These are phyloP conservation scores for Craseonycteris thonglongyai DNA, from an alignment of 2,113 vertebrate species.

Conservation along the genomic window DNA sequence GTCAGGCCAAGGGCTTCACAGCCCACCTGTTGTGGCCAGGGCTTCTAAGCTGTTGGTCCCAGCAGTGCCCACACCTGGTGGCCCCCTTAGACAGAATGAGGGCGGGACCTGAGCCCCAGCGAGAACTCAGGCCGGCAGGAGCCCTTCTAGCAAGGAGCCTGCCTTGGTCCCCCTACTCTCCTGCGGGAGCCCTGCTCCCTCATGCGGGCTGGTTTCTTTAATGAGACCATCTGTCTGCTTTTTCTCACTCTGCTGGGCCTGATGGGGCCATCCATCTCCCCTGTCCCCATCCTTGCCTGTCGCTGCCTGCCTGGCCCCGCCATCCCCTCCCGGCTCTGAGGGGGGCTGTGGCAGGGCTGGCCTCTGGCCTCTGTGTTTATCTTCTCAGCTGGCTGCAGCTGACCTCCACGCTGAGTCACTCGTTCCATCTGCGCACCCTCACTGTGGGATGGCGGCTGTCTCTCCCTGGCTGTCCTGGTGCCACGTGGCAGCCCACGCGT, in stretches of 20 bases:
- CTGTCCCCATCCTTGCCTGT: not conserved
- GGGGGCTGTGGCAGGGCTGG: not conserved
- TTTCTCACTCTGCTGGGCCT: not conserved
- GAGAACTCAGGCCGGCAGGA: not conserved
- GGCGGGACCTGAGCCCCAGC: not conserved
- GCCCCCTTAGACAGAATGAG: not conserved
- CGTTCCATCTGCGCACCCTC: slow-evolving; percentile 49
- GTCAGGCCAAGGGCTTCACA: not conserved
- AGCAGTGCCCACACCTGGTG: not conserved
- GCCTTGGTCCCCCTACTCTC: not conserved
- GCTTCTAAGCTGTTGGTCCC: not conserved
- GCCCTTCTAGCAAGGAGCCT: not conserved
- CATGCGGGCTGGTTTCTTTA: not conserved
- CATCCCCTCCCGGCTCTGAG: not conserved
- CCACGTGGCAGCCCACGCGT: slow-evolving; percentile 36
- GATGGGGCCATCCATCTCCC: slow-evolving; percentile 47
- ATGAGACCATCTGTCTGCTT: slow-evolving; percentile 60
- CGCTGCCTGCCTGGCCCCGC: not conserved
- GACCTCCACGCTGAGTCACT: slow-evolving; percentile 46
- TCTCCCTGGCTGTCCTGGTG: slow-evolving; percentile 19
- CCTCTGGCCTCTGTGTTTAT: slow-evolving; percentile 1
- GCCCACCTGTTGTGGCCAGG: not conserved
- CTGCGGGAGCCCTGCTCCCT: not conserved
- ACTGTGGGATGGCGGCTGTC: not conserved
- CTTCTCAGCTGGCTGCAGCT: slow-evolving; percentile 66